Base-by-base conservation (phyloP, 2,888 invertebrate genomes). In the Mycalesis mineus region DNA sequence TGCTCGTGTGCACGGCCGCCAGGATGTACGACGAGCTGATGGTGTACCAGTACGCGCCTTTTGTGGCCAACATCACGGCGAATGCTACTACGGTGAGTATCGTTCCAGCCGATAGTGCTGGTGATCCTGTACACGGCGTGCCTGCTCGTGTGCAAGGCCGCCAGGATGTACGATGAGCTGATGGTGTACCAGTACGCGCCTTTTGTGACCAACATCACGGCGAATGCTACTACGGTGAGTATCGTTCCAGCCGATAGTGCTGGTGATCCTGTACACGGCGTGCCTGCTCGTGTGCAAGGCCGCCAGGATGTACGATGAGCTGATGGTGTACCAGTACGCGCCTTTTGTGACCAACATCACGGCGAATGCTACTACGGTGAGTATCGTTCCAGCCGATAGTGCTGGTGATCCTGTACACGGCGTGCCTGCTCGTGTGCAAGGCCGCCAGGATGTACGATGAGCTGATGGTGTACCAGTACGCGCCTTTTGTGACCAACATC, bases 11-110 rank as follows among this genome's bases (percentile, higher is more conserved):
- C 62, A 74, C 82, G 0, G 81, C 88, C 0, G 88, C 89, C 4
- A 70, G 90, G 37, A 81, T 80, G 79, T 87, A 90, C 37, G 90
- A 90, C 56, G 90, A 90, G 67, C 78, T 90, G 55, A 88, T 90
- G 86, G 88, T 87, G 2, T 88, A 85, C 69, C 86, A 90, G 62
- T 89, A 86, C 51, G 67, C 82, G 4, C 69, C 80, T 0, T 55
- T 83, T 1, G 76, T 82, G 1, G 68, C 68, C n/a, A 87, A 85
- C 55, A 45, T 76, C 36, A 88, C 88, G 0, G 73, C 67, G 0
- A 88, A 88, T 55, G 60, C 78, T 14, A 88, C 88, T 28, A 77
- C 71, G 50, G 88, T 88, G 13, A 82, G 86, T 74, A 0, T 86
- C 90, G 76, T 85, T 90, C 70, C 88, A 86, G 63, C 84, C 89